These are phyloP conservation scores for Reticulitermes lucifugus DNA, from an alignment of 2,888 invertebrate genomes.

Conservation along the genomic window DNA sequence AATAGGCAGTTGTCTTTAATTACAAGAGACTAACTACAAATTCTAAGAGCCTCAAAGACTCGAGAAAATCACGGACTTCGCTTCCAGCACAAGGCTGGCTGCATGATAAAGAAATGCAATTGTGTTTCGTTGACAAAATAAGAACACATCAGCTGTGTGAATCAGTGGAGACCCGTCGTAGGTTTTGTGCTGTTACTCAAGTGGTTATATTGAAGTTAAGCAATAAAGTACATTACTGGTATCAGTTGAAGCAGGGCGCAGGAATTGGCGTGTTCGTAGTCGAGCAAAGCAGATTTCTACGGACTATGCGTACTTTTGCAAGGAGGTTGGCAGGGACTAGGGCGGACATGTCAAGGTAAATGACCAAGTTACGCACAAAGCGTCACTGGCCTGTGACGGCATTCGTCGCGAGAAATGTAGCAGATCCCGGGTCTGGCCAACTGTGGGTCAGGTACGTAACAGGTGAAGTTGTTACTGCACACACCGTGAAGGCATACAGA, in stretches of 20 bases:
- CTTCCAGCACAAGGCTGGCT: background rate
- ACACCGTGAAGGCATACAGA: too few species aligned
- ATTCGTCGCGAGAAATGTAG: too few species aligned
- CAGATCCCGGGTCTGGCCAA: too few species aligned
- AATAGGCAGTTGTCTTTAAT: slow-evolving; percentile 33
- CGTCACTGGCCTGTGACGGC: too few species aligned
- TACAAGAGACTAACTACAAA: slow-evolving; percentile 5
- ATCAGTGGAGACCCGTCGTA: background rate
- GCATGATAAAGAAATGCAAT: slow-evolving; percentile 3
- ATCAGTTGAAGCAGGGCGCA: background rate
- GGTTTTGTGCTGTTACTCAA: background rate
- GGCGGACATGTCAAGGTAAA: too few species aligned
- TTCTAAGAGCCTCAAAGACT: background rate
- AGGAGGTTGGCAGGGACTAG: too few species aligned
- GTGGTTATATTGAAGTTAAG: background rate
- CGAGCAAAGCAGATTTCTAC: too few species aligned
- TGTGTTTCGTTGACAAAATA: slow-evolving; percentile 5
- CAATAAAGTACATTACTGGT: background rate
- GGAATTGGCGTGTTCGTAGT: too few species aligned
- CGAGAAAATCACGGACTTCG: slow-evolving; percentile 2
- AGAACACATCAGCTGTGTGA: background rate
- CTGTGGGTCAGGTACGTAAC: too few species aligned
- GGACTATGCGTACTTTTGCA: too few species aligned
- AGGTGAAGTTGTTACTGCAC: too few species aligned
- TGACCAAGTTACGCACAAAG: too few species aligned